Evolutionary conservation across 2,797 vertebrate genomes (phyloP).

Genomic region (Chaenodraco wilsoni): DNA sequence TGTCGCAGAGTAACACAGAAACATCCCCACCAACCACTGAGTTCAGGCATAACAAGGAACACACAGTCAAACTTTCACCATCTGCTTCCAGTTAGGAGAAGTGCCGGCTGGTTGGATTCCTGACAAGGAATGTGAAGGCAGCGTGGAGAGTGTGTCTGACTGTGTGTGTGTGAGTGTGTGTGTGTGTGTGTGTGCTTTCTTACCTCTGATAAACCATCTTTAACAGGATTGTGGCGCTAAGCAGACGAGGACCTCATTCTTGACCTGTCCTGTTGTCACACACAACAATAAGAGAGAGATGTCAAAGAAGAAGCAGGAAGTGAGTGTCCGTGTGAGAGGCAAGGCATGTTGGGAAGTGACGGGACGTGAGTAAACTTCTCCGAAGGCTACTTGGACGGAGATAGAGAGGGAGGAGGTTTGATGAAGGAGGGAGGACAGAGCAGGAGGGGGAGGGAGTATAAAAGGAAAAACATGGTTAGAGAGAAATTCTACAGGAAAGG

Average conservation of each 20-base stretch:
- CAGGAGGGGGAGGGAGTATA: constrained; percentile 24
- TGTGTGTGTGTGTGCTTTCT: constrained; percentile 29
- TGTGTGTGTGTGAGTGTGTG: constrained; percentile 4
- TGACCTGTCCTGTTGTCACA: constrained; percentile 55
- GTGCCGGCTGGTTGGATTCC: constrained; percentile 41
- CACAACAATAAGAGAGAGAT: constrained; percentile 19
- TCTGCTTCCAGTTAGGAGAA: constrained; percentile 77
- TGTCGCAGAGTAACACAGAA: constrained; percentile 42
- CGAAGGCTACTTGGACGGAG: constrained; percentile 65
- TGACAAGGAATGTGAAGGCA: constrained; percentile 63
- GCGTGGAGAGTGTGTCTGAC: constrained; percentile 19
- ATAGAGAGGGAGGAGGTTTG: constrained; percentile 60
- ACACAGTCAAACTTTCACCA: constrained; percentile 58
- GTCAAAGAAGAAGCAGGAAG: constrained; percentile 45
- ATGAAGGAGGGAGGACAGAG: constrained; percentile 31
- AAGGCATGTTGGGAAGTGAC: constrained; percentile 73
- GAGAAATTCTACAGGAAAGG: constrained; percentile 35
- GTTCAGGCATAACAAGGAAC: constrained; percentile 36
- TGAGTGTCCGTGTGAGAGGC: constrained; percentile 50
- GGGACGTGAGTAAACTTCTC: constrained; percentile 77
- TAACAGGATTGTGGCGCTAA: constrained; percentile 20
- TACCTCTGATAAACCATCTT: constrained; percentile 75
- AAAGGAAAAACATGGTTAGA: constrained; percentile 37
- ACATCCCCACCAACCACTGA: constrained; percentile 44
- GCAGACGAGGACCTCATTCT: constrained; percentile 52